Conservation (phyloP, 2,797 vertebrate species). For the Danio albolineatus region DNA sequence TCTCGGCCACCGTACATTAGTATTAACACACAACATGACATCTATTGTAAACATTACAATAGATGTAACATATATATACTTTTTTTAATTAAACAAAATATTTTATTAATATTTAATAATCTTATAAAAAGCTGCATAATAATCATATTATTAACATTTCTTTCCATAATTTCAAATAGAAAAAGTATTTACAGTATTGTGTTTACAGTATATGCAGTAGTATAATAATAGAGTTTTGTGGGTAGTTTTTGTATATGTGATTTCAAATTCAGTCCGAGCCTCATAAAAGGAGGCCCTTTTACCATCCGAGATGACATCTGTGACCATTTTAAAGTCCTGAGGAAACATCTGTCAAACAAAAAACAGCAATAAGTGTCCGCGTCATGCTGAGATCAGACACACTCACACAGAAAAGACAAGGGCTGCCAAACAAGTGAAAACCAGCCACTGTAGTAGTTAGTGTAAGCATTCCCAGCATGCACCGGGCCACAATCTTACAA, state of each 20-base stretch:
- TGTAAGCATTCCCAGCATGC: slow-evolving; percentile 59
- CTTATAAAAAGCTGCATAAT: too few relatives aligned
- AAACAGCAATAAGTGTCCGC: background rate
- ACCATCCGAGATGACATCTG: background rate
- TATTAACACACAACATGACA: too few relatives aligned
- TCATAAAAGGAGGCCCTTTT: background rate
- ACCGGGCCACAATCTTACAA: slow-evolving; percentile 34
- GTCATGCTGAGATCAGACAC: slow-evolving; percentile 42
- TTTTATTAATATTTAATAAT: too few relatives aligned
- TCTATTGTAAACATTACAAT: too few relatives aligned
- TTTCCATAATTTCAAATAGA: too few relatives aligned
- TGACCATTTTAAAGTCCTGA: background rate
- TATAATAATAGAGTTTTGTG: background rate
- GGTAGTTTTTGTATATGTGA: background rate
- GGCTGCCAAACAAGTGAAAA: slow-evolving; percentile 43
- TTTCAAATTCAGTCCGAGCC: background rate
- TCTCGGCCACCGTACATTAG: too few relatives aligned
- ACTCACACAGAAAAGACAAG: slow-evolving; percentile 27
- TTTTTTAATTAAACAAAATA: too few relatives aligned
- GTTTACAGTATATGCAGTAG: too few relatives aligned
- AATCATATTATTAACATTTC: too few relatives aligned
- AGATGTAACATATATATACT: too few relatives aligned
- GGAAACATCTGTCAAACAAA: background rate
- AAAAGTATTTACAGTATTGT: too few relatives aligned
- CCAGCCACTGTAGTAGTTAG: slow-evolving; percentile 49